Evolutionary conservation across 64 coral and sea anemone species (phyloP).

Genomic region (Acropora tenuis): DNA sequence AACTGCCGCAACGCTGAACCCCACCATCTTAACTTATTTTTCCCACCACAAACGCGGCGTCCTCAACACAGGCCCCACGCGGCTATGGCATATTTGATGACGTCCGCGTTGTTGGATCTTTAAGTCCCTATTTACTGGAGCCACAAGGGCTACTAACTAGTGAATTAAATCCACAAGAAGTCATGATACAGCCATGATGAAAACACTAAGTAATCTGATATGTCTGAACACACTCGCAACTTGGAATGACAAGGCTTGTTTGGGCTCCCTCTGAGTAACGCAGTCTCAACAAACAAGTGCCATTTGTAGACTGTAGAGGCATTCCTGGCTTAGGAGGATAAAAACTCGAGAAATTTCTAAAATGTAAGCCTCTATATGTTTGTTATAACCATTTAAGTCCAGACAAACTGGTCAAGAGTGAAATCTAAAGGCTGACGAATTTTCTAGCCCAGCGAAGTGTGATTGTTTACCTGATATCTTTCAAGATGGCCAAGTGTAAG

Average conservation of each 20-base stretch:
- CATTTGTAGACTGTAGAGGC: neutral
- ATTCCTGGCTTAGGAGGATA: neutral
- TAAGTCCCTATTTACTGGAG: neutral
- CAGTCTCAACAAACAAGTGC: neutral
- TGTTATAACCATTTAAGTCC: neutral
- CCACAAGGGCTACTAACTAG: constrained; percentile 37
- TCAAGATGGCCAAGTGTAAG: too few species aligned
- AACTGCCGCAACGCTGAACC: neutral
- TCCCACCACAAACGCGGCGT: too few species aligned
- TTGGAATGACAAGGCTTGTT: neutral
- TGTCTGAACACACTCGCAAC: constrained; percentile 4
- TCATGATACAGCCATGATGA: constrained; percentile 25
- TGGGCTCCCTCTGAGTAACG: constrained; percentile 40
- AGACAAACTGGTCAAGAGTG: neutral
- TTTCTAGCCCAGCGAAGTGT: too few species aligned
- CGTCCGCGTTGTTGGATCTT: constrained; percentile 14
- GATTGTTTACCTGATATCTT: too few species aligned
- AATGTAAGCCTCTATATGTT: neutral
- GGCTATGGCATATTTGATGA: constrained; percentile 31
- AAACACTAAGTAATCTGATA: constrained; percentile 39
- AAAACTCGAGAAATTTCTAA: neutral
- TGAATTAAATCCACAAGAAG: constrained; percentile 51
- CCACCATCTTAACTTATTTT: constrained; percentile 36
- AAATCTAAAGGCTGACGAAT: too few species aligned
- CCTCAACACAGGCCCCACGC: constrained; percentile 19